Evolutionary conservation across 2,888 invertebrate genomes (phyloP), one percentile per base, ranked within the genome.

Genomic region (Hyles lineata): DNA sequence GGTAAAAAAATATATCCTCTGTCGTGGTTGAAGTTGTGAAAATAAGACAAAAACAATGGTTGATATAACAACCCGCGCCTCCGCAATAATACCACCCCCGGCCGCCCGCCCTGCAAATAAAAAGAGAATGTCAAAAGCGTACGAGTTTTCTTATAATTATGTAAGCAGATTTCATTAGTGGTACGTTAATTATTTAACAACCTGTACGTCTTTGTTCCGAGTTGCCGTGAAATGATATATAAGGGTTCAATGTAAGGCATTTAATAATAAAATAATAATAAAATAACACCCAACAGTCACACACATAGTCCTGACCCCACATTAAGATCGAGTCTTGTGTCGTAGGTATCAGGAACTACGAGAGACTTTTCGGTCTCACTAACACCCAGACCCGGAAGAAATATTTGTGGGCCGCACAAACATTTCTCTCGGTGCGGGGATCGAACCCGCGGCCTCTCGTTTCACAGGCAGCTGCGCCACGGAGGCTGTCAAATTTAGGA

Each of bases 21-120:
- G 15, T 29, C 17, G 60, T 60, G 17, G 25, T 25, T 60, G 15
- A 60, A 60, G 25, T 60, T 60, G 0, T 25, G 6, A 25, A 60
- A 60, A 60, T 60, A 60, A 60, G 60, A 25, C 59, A 60, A 60
- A 60, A 60, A 60, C 15, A 25, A 25, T 60, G 60, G 25, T 25
- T 29, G 23, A 25, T 25, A 15, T 60, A 60, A 60, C 60, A 60
- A 60, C 60, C 25, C 25, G 25, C 60, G 8, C 60, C 17, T 17
- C 17, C 60, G 60, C 60, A 60, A 60, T 60, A 60, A 60, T 60
- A 60, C 60, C 60, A 60, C 60, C 60, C 60, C 23, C 60, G 6
- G 59, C 25, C 25, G 23, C 23, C 25, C 25, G 23, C 23, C 60
- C 60, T 17, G 23, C 60, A 60, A 25, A 60, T 60, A 60, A 60